Evolutionary conservation across 2,797 vertebrate species (phyloP), one percentile per base, ranked within the genome.

Genomic region (Xenentodon cancila): DNA sequence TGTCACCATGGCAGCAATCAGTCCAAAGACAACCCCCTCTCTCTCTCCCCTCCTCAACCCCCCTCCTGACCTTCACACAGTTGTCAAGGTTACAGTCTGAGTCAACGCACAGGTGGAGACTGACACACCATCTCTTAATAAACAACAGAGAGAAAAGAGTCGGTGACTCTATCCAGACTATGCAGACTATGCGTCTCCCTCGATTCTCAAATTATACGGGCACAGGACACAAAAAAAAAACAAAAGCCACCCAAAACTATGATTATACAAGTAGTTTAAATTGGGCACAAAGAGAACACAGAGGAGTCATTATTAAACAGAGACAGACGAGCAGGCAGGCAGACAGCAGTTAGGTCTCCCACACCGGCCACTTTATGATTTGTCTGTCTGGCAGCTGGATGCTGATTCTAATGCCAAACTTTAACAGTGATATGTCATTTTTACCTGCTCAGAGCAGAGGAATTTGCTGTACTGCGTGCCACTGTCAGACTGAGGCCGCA

Each of bases 81-180:
- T 79, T 81, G 78, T 82, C 84, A 89, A 85, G 90, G 90, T 88
- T 85, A 83, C 82, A 79, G 68, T 77, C 69, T 73, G 80, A 84
- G 68, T 81, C 88, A 77, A 37, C 52, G 71, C 65, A 73, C 75
- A 85, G 73, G 60, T 80, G 75, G 73, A 76, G 56, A 52, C 15
- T 0, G 54, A 76, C 46, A 45, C 42, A n/a, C 34, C 45, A 48
- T 27, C 17, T 62, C 43, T 77, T 73, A 56, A 64, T 72, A 53
- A 59, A 62, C 57, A 57, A 17, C 0, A 45, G 30, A 30, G 30
- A 27, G 60, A 54, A 7, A 43, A 17, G 54, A 53, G 32, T 37
- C 58, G 37, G 48, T 44, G 49, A 65, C 66, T 60, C 42, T 0
- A n/a, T 8, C 37, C 56, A 32, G 30, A 37, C 42, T 43, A 17